These are phyloP conservation scores for Neopelma chrysocephalum DNA, from an alignment of 2,797 vertebrate genomes.

Conservation along the genomic window DNA sequence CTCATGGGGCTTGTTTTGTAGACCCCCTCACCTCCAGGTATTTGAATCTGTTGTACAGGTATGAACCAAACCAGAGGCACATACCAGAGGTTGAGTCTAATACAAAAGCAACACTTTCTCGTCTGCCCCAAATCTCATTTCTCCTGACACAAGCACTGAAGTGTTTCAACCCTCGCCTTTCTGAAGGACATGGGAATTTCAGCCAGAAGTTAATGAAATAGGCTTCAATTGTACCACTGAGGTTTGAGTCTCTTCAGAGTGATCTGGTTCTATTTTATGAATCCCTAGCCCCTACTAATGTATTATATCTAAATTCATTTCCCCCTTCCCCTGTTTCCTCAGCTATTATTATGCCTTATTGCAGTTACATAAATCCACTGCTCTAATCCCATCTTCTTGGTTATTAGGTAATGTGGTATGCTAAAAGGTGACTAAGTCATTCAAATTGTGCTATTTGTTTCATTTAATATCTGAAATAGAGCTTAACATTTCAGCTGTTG, in stretches of 20 bases:
- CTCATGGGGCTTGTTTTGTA: neutral
- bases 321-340: neutral
- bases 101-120: neutral
- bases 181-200: neutral
- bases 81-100: neutral
- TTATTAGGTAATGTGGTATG: conserved; percentile 65
- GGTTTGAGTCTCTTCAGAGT: neutral
- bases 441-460: conserved; percentile 65
- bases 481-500: neutral
- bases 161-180: neutral
- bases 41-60: neutral
- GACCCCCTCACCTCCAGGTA: neutral
- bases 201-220: conserved; percentile 4
- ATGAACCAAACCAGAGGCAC: neutral
- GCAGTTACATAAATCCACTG: conserved; percentile 20
- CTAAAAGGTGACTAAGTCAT: conserved; percentile 35
- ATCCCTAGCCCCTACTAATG: neutral
- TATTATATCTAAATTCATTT: conserved; percentile 30
- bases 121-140: neutral
- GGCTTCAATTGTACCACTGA: neutral
- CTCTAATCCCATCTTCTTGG: conserved; percentile 48
- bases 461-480: conserved; percentile 68
- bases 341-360: neutral
- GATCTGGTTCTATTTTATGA: conserved; percentile 1
- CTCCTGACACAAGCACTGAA: neutral